These are phyloP conservation scores for Trachymyrmex cornetzi DNA, from an alignment of 1,140 invertebrate genomes.

Conservation along the genomic window DNA sequence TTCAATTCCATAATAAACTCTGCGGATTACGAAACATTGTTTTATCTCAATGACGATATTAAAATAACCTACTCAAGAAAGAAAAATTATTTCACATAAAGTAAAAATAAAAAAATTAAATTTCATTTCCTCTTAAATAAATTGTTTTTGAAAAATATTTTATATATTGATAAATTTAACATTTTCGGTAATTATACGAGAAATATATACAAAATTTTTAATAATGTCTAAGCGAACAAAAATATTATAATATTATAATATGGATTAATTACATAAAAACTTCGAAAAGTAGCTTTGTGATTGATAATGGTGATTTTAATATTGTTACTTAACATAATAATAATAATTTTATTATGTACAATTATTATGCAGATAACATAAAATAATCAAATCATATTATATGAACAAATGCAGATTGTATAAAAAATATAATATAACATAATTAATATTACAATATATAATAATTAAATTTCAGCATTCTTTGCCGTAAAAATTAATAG, in stretches of 20 bases:
- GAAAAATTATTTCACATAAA: background rate
- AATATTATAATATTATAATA: slow-evolving; percentile 26
- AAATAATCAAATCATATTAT: background rate
- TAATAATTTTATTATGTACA: slow-evolving; percentile 9
- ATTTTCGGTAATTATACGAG: background rate
- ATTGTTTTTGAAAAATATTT: background rate
- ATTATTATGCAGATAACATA: background rate
- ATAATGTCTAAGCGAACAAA: background rate
- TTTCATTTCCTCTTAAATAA: background rate
- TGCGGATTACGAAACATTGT: background rate
- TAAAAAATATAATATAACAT: background rate
- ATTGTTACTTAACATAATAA: background rate
- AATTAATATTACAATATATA: background rate
- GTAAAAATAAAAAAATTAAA: background rate
- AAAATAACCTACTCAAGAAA: slow-evolving; percentile 1
- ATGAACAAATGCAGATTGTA: background rate
- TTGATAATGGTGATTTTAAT: slow-evolving; percentile 3
- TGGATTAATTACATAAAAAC: background rate
- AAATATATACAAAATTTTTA: background rate
- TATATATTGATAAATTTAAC: background rate
- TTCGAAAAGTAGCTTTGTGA: slow-evolving; percentile 18
- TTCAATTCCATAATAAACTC: slow-evolving; percentile 45
- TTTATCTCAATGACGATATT: slow-evolving; percentile 14
- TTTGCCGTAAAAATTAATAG: background rate
- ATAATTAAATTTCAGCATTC: background rate